Evolutionary conservation across 2,797 vertebrate genomes (phyloP), one percentile per base, ranked within the genome.

Genomic region (Scolopax rusticola): DNA sequence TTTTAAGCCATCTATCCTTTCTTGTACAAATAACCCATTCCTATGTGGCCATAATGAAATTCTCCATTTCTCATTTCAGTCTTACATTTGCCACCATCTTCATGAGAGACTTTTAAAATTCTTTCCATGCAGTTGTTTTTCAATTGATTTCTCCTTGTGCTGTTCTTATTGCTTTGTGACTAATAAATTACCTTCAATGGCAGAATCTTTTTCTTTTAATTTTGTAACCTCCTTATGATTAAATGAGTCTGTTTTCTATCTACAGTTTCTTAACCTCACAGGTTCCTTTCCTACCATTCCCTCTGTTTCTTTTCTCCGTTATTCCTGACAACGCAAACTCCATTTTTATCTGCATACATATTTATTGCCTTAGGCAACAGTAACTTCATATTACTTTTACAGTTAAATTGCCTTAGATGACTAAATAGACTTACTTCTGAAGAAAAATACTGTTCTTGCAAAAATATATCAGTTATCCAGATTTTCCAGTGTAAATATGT

Each of bases 1-100:
- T 95, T 95, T 74, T 5, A 87, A 89, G 24, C n/a, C 36, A 69
- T 91, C 80, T 91, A 86, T 94, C 77, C 88, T 87, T 91, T n/a
- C 83, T 73, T 51, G 40, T 73, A 73, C 43, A 84, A 94, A 87
- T 17, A 75, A 19, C 14, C 25, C 54, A 8, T 54, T 90, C 43
- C 80, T 84, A 14, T 88, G 80, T 41, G 47, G 15, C 67, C 51
- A 56, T 67, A 84, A 87, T 48, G 40, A 92, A 94, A 89, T 63
- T 82, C 40, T 69, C 40, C 21, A 17, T 89, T 95, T 89, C 47
- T 92, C 77, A 84, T 92, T 82, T 41, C 47, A 51, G 25, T 51
- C 63, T 84, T 86, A 82, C 63, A 71, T 76, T 94, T 88, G 27
- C 79, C 25, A 60, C 23, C 11, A 2, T 38, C 1, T 1, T 73